Evolutionary conservation across 1,140 invertebrate genomes (phyloP), one percentile per base, ranked within the genome.

Genomic region (Cotesia chilonis): DNA sequence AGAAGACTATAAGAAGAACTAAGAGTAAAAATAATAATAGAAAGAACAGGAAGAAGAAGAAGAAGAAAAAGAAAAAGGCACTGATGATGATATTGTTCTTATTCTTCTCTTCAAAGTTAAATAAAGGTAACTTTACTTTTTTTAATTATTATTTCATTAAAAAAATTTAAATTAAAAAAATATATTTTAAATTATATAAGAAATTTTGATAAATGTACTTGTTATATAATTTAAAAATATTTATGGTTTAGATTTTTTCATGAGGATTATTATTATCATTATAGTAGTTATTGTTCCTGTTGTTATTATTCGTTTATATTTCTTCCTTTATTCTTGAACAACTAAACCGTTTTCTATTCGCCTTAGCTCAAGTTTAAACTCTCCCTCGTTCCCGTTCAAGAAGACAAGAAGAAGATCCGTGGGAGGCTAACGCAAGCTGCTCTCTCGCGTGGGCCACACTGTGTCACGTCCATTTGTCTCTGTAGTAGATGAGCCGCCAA

Each of bases 381-480:
- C 66, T 54, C 28, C 5, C 63, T 14, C 63, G 66, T 68, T 68
- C 66, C 47, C 64, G 64, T 66, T 64, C 37, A 47, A 38, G 28
- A 28, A 28, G 28, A 28, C 28, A 47, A 20, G 66, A 73, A 71
- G 73, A 71, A 68, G 54, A 72, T 67, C 74, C 78, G 79, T 80
- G 79, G 78, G 79, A 80, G 79, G 77, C 74, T 51, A 67, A 54
- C 54, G 73, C 63, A 60, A 52, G 37, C 20, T 28, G 54, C 17
- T 63, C 28, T 70, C 41, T 75, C 68, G 79, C 79, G 78, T 80
- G 78, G 78, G 78, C 73, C 74, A 59, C 70, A 70, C 74, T 71
- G 71, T 79, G 69, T 70, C 74, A 75, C 65, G 74, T 79, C 75
- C 74, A 80, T 80, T 80, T 79, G 79, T 80, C 74, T 76, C 74